A percentile compares a stretch with the other conserved stretches of the same genome.
These are phyloP conservation scores for Drosophila mettleri DNA, from an alignment of 2,888 invertebrate species.

Conservation along the genomic window DNA sequence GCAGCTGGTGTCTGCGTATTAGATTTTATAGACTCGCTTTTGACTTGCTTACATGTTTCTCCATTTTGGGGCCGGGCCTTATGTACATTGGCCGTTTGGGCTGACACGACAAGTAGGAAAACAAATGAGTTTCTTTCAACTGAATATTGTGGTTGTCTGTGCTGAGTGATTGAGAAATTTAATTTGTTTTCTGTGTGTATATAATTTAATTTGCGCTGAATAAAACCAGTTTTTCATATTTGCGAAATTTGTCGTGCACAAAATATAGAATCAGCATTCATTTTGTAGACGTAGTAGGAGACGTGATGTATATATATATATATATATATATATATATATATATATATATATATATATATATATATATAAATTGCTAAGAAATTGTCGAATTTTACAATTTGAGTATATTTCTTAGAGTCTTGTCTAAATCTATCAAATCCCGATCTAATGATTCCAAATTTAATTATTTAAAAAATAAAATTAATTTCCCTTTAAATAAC, in stretches of 20 bases:
- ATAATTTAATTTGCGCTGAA: constrained; percentile 43
- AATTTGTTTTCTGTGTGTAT: constrained; percentile 48
- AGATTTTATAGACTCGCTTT: constrained; percentile 75
- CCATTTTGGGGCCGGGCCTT: constrained; percentile 71
- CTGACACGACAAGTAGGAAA: constrained; percentile 66
- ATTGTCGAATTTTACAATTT: constrained; percentile 68
- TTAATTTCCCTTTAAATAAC: no score
- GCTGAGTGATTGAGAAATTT: constrained; percentile 48
- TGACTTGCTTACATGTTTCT: constrained; percentile 57
- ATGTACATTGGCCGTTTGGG: constrained; percentile 65
- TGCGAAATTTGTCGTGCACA: constrained; percentile 35
- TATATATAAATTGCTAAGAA: constrained; percentile 34
- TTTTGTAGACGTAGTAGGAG: constrained; percentile 70
- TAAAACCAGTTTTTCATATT: constrained; percentile 64
- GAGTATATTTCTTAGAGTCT: constrained; percentile 49
- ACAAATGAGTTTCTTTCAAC: constrained; percentile 57
- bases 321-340: constrained; percentile 17
- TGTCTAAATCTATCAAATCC: no score
- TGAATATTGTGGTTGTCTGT: constrained; percentile 7
- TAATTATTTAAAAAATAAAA: no score
- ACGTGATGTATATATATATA: background rate
- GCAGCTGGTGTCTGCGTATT: constrained; percentile 64
- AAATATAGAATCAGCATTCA: constrained; percentile 70
- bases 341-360: constrained; percentile 11
- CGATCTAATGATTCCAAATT: no score